Base-by-base conservation (phyloP, 2,113 vertebrate species). In the Globicephala melas region DNA sequence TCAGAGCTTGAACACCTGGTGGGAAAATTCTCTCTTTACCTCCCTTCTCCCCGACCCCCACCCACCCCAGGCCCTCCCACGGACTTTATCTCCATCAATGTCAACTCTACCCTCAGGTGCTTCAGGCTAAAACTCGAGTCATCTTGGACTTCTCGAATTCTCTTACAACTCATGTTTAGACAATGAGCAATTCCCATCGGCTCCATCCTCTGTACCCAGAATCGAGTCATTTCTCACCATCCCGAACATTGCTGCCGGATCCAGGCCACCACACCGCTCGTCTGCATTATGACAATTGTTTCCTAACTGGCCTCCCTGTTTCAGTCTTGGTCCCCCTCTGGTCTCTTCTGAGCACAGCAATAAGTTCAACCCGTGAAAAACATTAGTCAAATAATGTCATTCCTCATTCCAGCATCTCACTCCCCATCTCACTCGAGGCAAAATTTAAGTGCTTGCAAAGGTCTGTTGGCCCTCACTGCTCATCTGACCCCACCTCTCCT, bases 231-330 rank as follows among this genome's bases (percentile, higher is more conserved):
- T 47, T 90, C 50, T 85, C 58, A 14, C 36, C 36, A 5, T 44
- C n/a, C n/a, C 47, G 4, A 6, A 10, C 0, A 9, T 53, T 31
- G 15, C 6, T 0, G 8, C n/a, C 55, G 3, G 44, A 5, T 18
- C 7, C 4, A 2, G 67, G 53, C 28, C 38, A 0, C 28, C 55
- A 5, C 4, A 2, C 28, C 47, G 36, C 36, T 41, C n/a, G 0
- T 41, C 17, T 33, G 86, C 38, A 65, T 36, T 2, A 1, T 6
- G 53, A 28, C 6, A 1, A 0, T 21, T n/a, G 28, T 38, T 65
- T 89, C 28, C 67, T 53, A 14, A 41, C 41, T 33, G 4, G 14
- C n/a, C 41, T 58, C 50, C 41, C 36, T 70, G 15, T 74, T 79
- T 83, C 31, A 55, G 20, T 6, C 36, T 55, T 26, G 55, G 36